Percentiles rank a stretch among this genome's conserved stretches.
These are phyloP conservation scores for Danaus chrysippus DNA, from an alignment of 2,888 invertebrate genomes.

Conservation along the genomic window DNA sequence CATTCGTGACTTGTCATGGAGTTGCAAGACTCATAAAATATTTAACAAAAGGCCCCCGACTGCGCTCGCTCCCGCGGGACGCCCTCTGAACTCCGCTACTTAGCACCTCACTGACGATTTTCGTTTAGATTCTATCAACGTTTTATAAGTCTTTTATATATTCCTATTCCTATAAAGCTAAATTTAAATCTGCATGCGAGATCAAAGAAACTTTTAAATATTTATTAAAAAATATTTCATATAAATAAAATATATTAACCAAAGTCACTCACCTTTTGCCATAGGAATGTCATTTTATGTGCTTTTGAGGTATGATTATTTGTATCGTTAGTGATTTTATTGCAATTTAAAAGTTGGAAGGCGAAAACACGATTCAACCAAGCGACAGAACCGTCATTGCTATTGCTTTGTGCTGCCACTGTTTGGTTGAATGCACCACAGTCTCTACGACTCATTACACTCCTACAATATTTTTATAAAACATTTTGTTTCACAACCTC, in stretches of 20 bases:
- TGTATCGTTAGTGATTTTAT: constrained; percentile 54
- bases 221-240: too few relatives aligned
- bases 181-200: background rate
- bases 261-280: too few relatives aligned
- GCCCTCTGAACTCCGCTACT: constrained; percentile 48
- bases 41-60: constrained; percentile 74
- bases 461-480: constrained; percentile 17
- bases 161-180: background rate
- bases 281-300: background rate
- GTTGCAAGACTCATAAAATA: constrained; percentile 70
- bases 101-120: constrained; percentile 48
- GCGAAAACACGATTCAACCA: constrained; percentile 60
- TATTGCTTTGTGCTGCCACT: constrained; percentile 58
- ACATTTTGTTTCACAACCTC: background rate
- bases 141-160: constrained; percentile 37
- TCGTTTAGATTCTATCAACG: constrained; percentile 31
- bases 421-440: constrained; percentile 58
- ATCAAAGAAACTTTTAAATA: background rate
- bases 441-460: constrained; percentile 24
- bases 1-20: constrained; percentile 49
- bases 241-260: too few relatives aligned
- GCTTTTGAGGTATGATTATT: constrained; percentile 13
- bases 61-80: constrained; percentile 54
- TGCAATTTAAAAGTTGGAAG: constrained; percentile 65
- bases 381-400: constrained; percentile 56